A percentile compares a stretch with the other conserved stretches of the same genome.
These are phyloP conservation scores for Pinna nobilis DNA, from an alignment of 1,140 invertebrate genomes.

Conservation along the genomic window DNA sequence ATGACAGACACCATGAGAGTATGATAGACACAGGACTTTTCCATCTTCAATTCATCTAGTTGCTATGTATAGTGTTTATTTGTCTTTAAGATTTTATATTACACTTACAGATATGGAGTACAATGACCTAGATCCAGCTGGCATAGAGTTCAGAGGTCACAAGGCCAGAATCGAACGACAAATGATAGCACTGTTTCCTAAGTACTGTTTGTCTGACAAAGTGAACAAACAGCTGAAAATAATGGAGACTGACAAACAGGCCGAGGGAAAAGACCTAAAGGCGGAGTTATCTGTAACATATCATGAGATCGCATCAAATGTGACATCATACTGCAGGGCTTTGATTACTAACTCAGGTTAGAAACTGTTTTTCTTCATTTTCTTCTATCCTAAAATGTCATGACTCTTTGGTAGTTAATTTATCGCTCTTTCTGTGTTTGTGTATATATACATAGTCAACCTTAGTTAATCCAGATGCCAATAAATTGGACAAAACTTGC, in stretches of 20 bases:
- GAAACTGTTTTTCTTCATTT: neutral
- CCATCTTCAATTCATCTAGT: neutral
- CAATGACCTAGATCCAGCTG: conserved; percentile 55
- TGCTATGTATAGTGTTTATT: too few relatives aligned
- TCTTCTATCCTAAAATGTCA: too few relatives aligned
- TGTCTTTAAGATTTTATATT: conserved; percentile 28
- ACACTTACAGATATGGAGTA: conserved; percentile 57
- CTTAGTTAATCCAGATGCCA: too few relatives aligned
- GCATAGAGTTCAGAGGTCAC: conserved; percentile 68
- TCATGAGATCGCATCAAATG: conserved; percentile 66
- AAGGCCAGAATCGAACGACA: conserved; percentile 76
- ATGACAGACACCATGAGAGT: too few relatives aligned
- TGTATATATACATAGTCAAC: too few relatives aligned
- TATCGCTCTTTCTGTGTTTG: too few relatives aligned
- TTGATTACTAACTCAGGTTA: conserved; percentile 66
- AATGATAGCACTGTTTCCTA: conserved; percentile 83
- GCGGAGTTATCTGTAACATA: conserved; percentile 59
- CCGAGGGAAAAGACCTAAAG: conserved; percentile 53
- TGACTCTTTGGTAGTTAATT: too few relatives aligned
- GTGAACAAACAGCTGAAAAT: conserved; percentile 62
- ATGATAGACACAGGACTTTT: neutral
- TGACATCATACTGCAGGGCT: conserved; percentile 67
- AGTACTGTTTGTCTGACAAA: conserved; percentile 77
- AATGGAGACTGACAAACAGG: conserved; percentile 65
- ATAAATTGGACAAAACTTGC: too few relatives aligned